These are phyloP conservation scores for Enteromius anoplus DNA, from an alignment of 2,797 vertebrate species.

Conservation along the genomic window DNA sequence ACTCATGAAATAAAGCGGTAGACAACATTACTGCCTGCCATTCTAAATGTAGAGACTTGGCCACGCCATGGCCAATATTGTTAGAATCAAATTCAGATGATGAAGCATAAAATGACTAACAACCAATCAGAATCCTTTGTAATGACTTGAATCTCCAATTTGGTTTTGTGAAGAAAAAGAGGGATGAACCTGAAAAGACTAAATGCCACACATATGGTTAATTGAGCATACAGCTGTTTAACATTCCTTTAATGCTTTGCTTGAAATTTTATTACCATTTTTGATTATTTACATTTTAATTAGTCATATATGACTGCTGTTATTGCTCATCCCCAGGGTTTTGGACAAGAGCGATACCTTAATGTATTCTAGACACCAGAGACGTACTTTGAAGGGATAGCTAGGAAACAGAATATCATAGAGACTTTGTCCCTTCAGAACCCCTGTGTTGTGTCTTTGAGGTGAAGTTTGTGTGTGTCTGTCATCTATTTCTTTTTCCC, in stretches of 20 bases:
- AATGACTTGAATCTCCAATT: not conserved
- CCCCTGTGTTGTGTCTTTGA: not conserved
- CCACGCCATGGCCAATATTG: not conserved
- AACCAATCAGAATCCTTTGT: not conserved
- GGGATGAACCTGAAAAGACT: not conserved
- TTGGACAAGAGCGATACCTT: not conserved
- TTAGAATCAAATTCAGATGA: not conserved
- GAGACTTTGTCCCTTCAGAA: not conserved
- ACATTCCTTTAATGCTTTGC: not conserved
- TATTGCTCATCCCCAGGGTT: not conserved
- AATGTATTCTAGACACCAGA: not conserved
- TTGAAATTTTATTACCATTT: not conserved
- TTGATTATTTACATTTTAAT: not conserved
- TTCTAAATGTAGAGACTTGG: not conserved
- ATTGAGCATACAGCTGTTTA: not conserved
- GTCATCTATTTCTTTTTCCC: slow-evolving; percentile 6
- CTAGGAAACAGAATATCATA: not conserved
- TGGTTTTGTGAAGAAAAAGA: not conserved
- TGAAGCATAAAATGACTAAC: not conserved
- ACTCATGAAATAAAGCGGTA: not conserved
- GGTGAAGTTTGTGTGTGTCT: not conserved
- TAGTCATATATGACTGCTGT: not conserved
- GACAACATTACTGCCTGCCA: not conserved
- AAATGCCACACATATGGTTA: not conserved
- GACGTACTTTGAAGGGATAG: not conserved